Base-by-base conservation (phyloP, 2,113 vertebrate species). In the Tachuris rubrigastra region DNA sequence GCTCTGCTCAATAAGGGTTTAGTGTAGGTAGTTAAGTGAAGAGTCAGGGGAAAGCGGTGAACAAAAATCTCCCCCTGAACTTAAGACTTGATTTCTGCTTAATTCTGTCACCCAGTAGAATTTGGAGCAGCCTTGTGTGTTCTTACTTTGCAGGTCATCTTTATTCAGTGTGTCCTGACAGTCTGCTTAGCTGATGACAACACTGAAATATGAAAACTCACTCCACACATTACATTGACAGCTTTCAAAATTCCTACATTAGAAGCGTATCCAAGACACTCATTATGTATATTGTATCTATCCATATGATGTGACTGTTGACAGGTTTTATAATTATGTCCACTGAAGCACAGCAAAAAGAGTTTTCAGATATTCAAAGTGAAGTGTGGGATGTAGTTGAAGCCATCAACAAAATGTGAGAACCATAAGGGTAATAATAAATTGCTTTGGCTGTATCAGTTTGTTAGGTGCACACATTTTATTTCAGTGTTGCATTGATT, bases 241-340 rank as follows among this genome's bases (percentile, higher is more conserved):
- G 16, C 87, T 94, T 82, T 63, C 60, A 89, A 31, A 91, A 89
- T 69, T 66, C 78, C 77, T 55, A 14, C 66, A 35, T 94, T 79
- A 74, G 33, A 82, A 85, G 23, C 2, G 2, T 20, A 91, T 35
- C 87, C 87, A 90, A 23, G 22, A 44, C 17, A 31, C 55, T 90
- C 89, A 83, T 85, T 87, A 85, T 35, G 53, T 42, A 35, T 66
- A 62, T 79, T 67, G 90, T 39, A 91, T 81, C 86, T 69, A 75
- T 41, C 87, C 41, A 15, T 52, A 25, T 23, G 94, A 92, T 53
- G 60, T 28, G 66, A 13, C 41, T 85, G 87, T 15, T 96, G 91
- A 77, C 93, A 93, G 87, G 11, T 90, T 89, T 83, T 79, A 67
- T 90, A 95, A 96, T 94, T 90, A 90, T 23, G 58, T 55, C 67